A percentile compares a stretch with the other conserved stretches of the same genome.
Conservation (phyloP, 1,140 invertebrate species). For the Pristionchus pacificus region DNA sequence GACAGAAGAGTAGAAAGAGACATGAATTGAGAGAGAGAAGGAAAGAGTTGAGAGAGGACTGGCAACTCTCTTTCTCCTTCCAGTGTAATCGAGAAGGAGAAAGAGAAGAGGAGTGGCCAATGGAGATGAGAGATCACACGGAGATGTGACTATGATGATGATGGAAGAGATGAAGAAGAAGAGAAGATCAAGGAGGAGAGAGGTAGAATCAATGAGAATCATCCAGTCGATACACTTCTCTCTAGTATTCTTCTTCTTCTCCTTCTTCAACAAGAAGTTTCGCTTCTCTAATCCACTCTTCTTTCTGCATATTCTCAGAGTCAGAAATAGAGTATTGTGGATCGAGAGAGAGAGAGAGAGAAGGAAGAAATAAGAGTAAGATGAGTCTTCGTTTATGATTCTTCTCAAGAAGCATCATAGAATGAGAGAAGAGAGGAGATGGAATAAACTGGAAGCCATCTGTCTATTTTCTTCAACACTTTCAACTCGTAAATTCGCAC, state of each 20-base stretch:
- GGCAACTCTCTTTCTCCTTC: conserved; percentile 2
- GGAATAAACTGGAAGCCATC: too few species aligned
- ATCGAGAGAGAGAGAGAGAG: too few species aligned
- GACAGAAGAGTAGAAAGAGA: too few species aligned
- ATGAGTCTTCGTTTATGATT: conserved; percentile 2
- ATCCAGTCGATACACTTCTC: background rate
- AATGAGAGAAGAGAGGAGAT: too few species aligned
- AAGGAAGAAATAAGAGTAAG: conserved; percentile 6
- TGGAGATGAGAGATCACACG: background rate
- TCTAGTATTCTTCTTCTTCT: background rate
- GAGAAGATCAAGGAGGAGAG: too few species aligned
- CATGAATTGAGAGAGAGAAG: conserved; percentile 2
- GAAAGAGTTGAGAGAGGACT: background rate
- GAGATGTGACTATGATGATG: background rate
- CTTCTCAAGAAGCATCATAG: too few species aligned
- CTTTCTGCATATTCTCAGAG: conserved; percentile 4
- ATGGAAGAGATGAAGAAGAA: conserved; percentile 1
- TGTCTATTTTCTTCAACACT: too few species aligned
- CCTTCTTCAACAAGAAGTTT: background rate
- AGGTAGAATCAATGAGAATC: background rate
- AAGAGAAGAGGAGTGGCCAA: conserved; percentile 1
- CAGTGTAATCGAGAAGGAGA: conserved; percentile 6
- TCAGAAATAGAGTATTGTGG: conserved; percentile 17
- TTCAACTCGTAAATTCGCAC: too few species aligned
- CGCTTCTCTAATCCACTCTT: background rate